Conservation (phyloP, 37 sponge, comb jelly and placozoan genomes). For the Geodia barretti region DNA sequence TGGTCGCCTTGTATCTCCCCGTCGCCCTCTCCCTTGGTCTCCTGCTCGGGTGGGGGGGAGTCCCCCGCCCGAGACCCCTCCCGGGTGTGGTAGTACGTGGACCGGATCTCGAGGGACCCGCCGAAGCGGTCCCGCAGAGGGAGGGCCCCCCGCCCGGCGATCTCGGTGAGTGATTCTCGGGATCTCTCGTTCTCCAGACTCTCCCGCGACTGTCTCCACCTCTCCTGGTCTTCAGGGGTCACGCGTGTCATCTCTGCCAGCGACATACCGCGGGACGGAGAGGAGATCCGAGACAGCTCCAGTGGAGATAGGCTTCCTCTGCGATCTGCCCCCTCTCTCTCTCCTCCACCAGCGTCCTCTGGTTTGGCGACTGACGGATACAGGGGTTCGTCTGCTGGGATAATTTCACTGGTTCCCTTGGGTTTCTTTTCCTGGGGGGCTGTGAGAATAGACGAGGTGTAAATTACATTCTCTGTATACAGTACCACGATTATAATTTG, state of each 20-base stretch:
- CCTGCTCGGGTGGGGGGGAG: neutral
- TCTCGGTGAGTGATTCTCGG: neutral
- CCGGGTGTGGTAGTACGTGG: too few species aligned
- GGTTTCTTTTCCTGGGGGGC: constrained; percentile 44
- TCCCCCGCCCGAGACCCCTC: too few species aligned
- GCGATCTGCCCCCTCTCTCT: neutral
- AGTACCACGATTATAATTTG: too few species aligned
- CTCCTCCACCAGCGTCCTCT: neutral
- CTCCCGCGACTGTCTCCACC: neutral
- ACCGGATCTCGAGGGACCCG: too few species aligned
- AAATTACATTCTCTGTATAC: too few species aligned
- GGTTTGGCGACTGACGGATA: neutral
- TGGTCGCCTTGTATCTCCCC: neutral
- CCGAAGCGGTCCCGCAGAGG: too few species aligned
- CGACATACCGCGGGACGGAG: neutral
- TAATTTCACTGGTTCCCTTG: neutral
- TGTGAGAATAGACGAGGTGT: too few species aligned
- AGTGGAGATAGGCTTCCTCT: constrained; percentile 2
- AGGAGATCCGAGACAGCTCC: constrained; percentile 21
- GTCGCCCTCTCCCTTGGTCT: neutral
- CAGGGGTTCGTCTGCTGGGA: neutral
- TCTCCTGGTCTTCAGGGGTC: constrained; percentile 32
- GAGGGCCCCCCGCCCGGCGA: too few species aligned
- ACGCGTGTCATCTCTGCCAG: constrained; percentile 33
- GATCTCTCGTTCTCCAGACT: neutral